These are phyloP conservation scores for Peromyscus aztecus DNA, from an alignment of 2,797 vertebrate species.

Conservation along the genomic window DNA sequence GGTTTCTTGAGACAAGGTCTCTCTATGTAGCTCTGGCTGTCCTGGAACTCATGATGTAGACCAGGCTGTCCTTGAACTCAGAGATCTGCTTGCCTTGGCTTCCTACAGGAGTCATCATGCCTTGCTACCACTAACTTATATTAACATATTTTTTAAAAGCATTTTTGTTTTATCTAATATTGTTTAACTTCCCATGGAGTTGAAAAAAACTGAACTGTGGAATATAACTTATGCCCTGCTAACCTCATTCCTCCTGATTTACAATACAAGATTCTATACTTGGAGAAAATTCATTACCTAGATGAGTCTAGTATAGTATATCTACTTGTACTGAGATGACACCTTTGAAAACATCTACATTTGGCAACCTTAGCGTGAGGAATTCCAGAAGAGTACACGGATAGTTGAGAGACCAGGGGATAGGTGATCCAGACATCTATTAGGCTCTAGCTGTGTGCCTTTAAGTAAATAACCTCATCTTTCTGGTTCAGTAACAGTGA, in stretches of 20 bases:
- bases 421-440: background rate
- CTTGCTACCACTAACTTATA: background rate
- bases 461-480: background rate
- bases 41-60: background rate
- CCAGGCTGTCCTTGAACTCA: background rate
- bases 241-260: background rate
- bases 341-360: background rate
- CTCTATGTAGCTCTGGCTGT: background rate
- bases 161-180: background rate
- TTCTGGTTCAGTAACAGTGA: background rate
- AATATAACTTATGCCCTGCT: background rate
- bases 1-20: background rate
- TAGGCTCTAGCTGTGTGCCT: background rate
- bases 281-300: background rate
- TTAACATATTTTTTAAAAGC: background rate
- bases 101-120: background rate
- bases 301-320: background rate
- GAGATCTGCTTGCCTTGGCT: background rate
- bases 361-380: background rate
- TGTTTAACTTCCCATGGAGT: background rate
- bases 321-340: background rate
- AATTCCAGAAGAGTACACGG: background rate
- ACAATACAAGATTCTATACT: background rate
- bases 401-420: background rate
- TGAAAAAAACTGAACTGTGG: slow-evolving; percentile 20